phyloP scores from a whole-genome alignment of 2,113 vertebrate genomes.

The Ondatra zibethicus region DNA sequence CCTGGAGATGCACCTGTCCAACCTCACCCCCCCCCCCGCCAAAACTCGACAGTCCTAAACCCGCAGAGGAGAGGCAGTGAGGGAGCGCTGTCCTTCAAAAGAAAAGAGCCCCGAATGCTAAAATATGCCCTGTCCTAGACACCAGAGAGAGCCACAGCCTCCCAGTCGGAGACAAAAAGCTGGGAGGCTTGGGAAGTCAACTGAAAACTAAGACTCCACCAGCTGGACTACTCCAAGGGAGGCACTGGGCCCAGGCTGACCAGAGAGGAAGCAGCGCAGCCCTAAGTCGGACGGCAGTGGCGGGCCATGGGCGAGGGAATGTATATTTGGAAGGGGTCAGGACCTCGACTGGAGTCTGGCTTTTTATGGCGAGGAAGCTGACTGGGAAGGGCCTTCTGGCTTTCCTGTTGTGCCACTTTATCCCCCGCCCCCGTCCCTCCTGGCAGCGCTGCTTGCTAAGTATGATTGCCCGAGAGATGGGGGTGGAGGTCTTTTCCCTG shows the following conservation, averaged over 20 bases:
- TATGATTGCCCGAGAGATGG: neutral
- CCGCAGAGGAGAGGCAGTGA: rapidly evolving
- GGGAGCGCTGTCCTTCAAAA: neutral
- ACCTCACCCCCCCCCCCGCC: rapidly evolving
- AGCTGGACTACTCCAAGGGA: neutral
- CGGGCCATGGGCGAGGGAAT: constrained; percentile 9
- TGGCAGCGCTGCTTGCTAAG: neutral
- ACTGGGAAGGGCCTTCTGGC: constrained; percentile 66
- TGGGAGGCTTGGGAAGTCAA: neutral
- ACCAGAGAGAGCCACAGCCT: neutral
- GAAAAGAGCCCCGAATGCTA: neutral
- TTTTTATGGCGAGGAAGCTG: constrained; percentile 75
- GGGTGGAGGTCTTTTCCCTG: neutral
- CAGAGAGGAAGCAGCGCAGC: neutral
- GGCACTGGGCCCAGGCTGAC: neutral
- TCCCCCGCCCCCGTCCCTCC: neutral
- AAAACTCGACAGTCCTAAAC: neutral
- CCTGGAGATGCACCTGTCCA: neutral
- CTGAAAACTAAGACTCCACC: neutral
- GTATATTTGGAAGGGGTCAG: constrained; percentile 74
- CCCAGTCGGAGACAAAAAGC: neutral
- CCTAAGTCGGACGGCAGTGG: neutral
- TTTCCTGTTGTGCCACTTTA: constrained; percentile 63
- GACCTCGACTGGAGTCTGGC: constrained; percentile 72
- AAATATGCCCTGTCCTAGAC: neutral